Base-by-base conservation (phyloP, 2,888 invertebrate genomes). In the Tubulanus polymorphus region DNA sequence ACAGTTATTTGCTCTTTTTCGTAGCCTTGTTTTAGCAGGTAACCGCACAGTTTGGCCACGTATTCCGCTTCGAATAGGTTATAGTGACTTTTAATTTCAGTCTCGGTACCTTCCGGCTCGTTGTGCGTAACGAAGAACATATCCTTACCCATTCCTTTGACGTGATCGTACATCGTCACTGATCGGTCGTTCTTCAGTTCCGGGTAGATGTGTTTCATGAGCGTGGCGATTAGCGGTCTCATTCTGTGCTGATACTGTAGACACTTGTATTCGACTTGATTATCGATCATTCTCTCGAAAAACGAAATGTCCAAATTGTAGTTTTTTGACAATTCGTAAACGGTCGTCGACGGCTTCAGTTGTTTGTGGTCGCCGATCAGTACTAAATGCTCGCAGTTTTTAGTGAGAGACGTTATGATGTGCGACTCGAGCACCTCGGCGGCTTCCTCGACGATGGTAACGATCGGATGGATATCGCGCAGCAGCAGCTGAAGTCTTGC, bases 281-380 rank as follows among this genome's bases (percentile, higher is more conserved):
- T 86, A 1, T 82, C 81, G 2, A 90, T 82, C 83, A 90, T 84
- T 2, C 90, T 82, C 69, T 91, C 91, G 78, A 91, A 91, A 10
- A 91, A 80, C 0, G 90, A 90, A 50, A 90, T 82, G 58, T 89
- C 87, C 56, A 89, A 74, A 46, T 87, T 83, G 70, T 83, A 87
- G 32, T 84, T 73, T 66, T 80, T 83, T 1, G 85, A 86, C 50
- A 89, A 76, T 41, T 82, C 81, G 73, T 85, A 87, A 61, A 86
- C 86, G 1, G 87, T 85, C 0, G 86, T 84, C 5, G 83, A 83
- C 0, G 91, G 91, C 29, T 85, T 81, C 0, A 91, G 80, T 70
- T 91, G 91, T 72, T 87, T 84, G 71, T 91, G 90, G 76, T 91
- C 90, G 48, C 91, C 86, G 84, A 73, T 56, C 56, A 67, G 59